Evolutionary conservation across 2,797 vertebrate genomes (phyloP), one percentile per base, ranked within the genome.

Genomic region (Cynodonichthys magdalenae): DNA sequence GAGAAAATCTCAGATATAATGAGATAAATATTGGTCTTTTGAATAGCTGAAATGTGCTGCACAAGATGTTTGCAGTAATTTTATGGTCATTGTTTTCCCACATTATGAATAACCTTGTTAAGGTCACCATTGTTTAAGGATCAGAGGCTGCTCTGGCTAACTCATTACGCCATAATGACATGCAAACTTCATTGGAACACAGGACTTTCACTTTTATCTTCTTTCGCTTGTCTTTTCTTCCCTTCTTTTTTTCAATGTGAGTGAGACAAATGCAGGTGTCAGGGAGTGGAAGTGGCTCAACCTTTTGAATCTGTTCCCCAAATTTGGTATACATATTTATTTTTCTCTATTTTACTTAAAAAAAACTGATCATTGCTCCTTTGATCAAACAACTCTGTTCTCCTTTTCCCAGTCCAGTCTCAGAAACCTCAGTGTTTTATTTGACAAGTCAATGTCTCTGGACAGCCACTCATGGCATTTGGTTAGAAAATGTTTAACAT

Each of bases 21-120:
- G 65, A 84, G 71, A 71, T 81, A 85, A 90, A 88, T 88, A 88
- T 88, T 89, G 63, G 69, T 80, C 69, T 78, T 78, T 63, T 61
- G 61, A 87, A 71, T 63, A 65, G 71, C 71, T 71, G 34, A 57
- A 81, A 69, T 84, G 61, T 69, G 55, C 79, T 64, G 77, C 73
- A 63, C 57, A 59, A 63, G 74, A 77, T 87, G 75, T 87, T 84
- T 88, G 85, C 74, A 78, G 60, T 78, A 49, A 81, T 86, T 86
- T 79, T 64, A 68, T 49, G 56, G 54, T 56, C 76, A 77, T 69
- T 83, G 75, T 90, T 89, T 88, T 79, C 84, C 63, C 71, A 63
- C 66, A 71, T 71, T 77, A 57, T 28, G 67, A 69, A 84, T 74
- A 57, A 85, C 78, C 76, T 81, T 27, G 15, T 70, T 66, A 42